These are phyloP conservation scores for Macropis europaea DNA, from an alignment of 2,888 invertebrate genomes.

Conservation along the genomic window DNA sequence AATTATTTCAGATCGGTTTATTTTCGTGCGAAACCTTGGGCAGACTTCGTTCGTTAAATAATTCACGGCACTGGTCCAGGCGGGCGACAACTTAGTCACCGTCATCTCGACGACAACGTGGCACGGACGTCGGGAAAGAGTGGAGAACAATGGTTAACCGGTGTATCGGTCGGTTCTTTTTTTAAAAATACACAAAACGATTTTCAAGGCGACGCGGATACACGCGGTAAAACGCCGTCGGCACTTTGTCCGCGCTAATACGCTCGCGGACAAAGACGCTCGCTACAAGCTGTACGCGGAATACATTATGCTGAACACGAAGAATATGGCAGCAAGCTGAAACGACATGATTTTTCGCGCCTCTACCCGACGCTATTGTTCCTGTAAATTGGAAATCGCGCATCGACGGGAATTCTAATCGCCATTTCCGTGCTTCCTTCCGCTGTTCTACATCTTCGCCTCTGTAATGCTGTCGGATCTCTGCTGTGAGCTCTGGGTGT, in stretches of 20 bases:
- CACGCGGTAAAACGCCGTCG: slow-evolving; percentile 52
- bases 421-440: not conserved
- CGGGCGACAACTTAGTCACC: slow-evolving; percentile 6
- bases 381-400: slow-evolving; percentile 25
- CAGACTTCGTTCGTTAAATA: not conserved
- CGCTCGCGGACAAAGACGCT: slow-evolving; percentile 37
- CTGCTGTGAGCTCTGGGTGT: too few species aligned
- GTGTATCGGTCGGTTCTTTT: not conserved
- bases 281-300: slow-evolving; percentile 3
- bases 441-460: too few species aligned
- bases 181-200: slow-evolving; percentile 35
- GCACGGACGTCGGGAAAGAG: not conserved
- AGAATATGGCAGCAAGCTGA: slow-evolving; percentile 8
- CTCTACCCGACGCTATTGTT: slow-evolving; percentile 11
- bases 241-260: slow-evolving; percentile 54
- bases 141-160: slow-evolving; percentile 37
- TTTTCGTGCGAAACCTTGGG: slow-evolving; percentile 24
- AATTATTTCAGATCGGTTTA: slow-evolving; percentile 19
- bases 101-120: not conserved
- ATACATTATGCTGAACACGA: slow-evolving; percentile 48
- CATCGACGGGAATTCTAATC: not conserved
- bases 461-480: too few species aligned
- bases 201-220: slow-evolving; percentile 41
- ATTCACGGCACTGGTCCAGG: not conserved
- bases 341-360: not conserved